Evolutionary conservation across 2,888 invertebrate genomes (phyloP).

Genomic region (Syrista parreyssii): DNA sequence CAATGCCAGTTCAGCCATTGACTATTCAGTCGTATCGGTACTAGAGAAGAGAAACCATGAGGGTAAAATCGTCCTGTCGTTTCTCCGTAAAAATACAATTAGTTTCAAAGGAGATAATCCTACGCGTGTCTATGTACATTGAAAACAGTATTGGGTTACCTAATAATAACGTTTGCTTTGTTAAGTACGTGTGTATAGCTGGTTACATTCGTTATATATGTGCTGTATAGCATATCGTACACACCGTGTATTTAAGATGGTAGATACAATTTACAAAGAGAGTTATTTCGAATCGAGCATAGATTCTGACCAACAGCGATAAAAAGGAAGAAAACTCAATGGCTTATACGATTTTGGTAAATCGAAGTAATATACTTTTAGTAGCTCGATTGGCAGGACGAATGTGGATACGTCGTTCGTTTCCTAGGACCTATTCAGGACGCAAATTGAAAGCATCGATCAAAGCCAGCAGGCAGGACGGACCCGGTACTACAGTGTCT

Average conservation of each 20-base stretch:
- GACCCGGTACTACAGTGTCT: neutral
- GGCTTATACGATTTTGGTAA: neutral
- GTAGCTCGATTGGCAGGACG: neutral
- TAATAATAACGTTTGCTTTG: neutral
- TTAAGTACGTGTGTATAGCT: neutral
- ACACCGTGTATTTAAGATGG: neutral
- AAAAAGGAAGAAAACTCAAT: neutral
- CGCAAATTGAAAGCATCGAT: neutral
- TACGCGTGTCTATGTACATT: neutral
- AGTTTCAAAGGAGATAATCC: neutral
- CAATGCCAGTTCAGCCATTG: no score
- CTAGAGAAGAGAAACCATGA: no score
- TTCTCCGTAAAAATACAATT: neutral
- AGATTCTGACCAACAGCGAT: neutral
- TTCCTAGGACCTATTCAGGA: neutral
- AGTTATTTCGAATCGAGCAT: neutral
- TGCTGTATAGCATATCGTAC: neutral
- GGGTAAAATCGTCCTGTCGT: no score
- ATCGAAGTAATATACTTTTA: neutral
- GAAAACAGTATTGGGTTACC: neutral
- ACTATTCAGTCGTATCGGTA: no score
- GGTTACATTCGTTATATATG: no score
- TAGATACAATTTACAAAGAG: neutral
- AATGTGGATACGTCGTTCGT: neutral
- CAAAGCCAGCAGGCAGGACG: neutral